Percentiles rank a stretch among this genome's conserved stretches.
Evolutionary conservation across 2,113 vertebrate genomes (phyloP).

Genomic region (Maylandia zebra): DNA sequence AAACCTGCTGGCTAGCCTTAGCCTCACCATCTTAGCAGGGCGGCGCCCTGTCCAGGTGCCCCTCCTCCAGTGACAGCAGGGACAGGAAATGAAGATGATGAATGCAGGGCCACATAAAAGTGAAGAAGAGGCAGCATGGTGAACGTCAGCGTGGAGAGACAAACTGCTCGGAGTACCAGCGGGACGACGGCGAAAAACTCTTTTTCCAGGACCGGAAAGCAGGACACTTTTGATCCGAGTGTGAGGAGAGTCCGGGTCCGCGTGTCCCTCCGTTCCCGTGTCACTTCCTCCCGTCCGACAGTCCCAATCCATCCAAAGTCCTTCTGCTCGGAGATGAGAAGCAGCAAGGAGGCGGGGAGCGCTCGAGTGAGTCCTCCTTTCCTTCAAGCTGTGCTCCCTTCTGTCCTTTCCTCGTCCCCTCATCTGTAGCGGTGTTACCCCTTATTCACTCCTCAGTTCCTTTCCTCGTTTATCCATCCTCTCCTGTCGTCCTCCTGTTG

Average conservation of each 20-base stretch:
- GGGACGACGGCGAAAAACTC: neutral
- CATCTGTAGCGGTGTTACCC: neutral
- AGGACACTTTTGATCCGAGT: neutral
- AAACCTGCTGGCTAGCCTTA: rapidly evolving
- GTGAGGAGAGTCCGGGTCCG: neutral
- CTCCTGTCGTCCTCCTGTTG: neutral
- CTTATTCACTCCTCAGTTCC: neutral
- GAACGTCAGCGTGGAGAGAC: neutral
- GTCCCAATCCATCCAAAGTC: neutral
- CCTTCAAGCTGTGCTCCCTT: neutral
- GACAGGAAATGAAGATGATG: neutral
- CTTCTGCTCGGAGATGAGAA: neutral
- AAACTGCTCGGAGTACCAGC: neutral
- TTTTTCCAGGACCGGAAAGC: neutral
- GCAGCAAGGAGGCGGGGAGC: neutral
- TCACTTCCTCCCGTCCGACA: neutral
- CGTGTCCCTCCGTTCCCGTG: rapidly evolving
- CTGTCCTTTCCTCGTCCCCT: neutral
- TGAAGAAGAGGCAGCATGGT: neutral
- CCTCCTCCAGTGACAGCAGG: rapidly evolving
- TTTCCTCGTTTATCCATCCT: neutral
- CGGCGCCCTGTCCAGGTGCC: neutral
- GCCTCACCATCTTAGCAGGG: neutral
- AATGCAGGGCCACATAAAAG: neutral
- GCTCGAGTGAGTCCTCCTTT: neutral